A percentile compares a stretch with the other conserved stretches of the same genome.
phyloP scores from a whole-genome alignment of 2,797 vertebrate genomes.

The Notamacropus eugenii region DNA sequence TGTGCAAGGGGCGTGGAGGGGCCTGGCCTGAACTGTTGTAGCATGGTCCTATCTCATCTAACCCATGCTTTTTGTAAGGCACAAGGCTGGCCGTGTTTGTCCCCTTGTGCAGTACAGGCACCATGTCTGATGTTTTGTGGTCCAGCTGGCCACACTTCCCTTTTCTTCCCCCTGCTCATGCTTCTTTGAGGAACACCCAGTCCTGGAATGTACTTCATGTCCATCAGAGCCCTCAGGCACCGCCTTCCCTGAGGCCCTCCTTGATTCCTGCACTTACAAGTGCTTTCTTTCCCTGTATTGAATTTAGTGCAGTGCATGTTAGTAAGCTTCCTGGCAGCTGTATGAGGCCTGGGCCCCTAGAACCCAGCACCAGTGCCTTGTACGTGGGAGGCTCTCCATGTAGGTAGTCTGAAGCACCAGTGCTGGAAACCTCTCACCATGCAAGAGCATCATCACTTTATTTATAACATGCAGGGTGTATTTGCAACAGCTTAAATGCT shows the following conservation, averaged over 20 bases:
- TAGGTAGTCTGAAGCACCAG: too few species aligned
- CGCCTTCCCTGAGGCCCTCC: not conserved
- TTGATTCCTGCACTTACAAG: rapidly evolving
- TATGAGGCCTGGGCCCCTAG: too few species aligned
- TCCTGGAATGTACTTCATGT: not conserved
- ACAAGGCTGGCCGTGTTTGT: not conserved
- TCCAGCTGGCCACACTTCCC: not conserved
- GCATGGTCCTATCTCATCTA: not conserved
- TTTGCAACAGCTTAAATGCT: not conserved
- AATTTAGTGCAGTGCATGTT: not conserved
- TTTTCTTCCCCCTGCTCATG: not conserved
- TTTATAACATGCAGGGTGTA: not conserved
- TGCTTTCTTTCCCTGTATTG: not conserved
- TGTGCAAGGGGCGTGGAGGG: not conserved
- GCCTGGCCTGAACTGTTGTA: not conserved
- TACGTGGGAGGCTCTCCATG: too few species aligned
- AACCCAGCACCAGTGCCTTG: too few species aligned
- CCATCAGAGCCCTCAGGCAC: too few species aligned
- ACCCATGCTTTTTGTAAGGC: not conserved
- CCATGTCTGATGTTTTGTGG: not conserved
- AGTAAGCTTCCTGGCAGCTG: too few species aligned
- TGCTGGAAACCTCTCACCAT: not conserved
- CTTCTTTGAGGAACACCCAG: not conserved
- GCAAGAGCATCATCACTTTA: not conserved
- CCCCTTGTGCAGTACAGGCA: not conserved